These are phyloP conservation scores for Archips crataeganus DNA, from an alignment of 2,888 invertebrate genomes.

Conservation along the genomic window DNA sequence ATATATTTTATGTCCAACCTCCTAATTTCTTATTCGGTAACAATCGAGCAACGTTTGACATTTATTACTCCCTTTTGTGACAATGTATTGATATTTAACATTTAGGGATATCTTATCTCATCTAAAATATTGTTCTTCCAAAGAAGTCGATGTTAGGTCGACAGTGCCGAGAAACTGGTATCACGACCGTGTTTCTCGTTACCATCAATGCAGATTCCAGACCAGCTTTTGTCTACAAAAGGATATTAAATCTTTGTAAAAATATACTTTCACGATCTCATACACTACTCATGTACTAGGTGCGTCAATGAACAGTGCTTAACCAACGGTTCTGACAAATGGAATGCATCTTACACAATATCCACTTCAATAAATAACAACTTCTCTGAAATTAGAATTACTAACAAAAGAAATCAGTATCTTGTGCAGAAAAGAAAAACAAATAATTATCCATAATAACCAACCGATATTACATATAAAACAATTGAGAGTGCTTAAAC, in stretches of 20 bases:
- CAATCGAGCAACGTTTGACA: constrained; percentile 80
- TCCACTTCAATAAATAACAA: constrained; percentile 74
- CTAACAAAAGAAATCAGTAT: constrained; percentile 67
- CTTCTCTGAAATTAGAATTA: constrained; percentile 66
- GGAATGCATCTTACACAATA: constrained; percentile 83
- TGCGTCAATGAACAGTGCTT: constrained; percentile 81
- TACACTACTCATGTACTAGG: constrained; percentile 69
- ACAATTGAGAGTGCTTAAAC: constrained; percentile 79
- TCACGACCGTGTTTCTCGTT: constrained; percentile 42
- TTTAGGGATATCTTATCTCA: constrained; percentile 65
- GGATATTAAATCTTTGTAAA: constrained; percentile 69
- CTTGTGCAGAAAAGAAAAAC: constrained; percentile 64
- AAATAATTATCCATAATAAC: constrained; percentile 55
- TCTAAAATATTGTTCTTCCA: constrained; percentile 46
- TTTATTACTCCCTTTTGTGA: constrained; percentile 80
- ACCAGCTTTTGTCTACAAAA: constrained; percentile 57
- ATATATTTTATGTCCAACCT: constrained; percentile 76
- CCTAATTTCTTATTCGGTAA: constrained; percentile 81
- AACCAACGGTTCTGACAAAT: constrained; percentile 74
- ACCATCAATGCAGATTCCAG: constrained; percentile 53
- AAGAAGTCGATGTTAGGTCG: constrained; percentile 28
- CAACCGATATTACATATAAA: constrained; percentile 60
- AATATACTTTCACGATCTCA: constrained; percentile 66
- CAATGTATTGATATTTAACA: constrained; percentile 67
- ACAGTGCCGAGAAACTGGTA: constrained; percentile 16